Conservation (phyloP, 2,113 vertebrate genomes). For the Microcebus griseorufus region DNA sequence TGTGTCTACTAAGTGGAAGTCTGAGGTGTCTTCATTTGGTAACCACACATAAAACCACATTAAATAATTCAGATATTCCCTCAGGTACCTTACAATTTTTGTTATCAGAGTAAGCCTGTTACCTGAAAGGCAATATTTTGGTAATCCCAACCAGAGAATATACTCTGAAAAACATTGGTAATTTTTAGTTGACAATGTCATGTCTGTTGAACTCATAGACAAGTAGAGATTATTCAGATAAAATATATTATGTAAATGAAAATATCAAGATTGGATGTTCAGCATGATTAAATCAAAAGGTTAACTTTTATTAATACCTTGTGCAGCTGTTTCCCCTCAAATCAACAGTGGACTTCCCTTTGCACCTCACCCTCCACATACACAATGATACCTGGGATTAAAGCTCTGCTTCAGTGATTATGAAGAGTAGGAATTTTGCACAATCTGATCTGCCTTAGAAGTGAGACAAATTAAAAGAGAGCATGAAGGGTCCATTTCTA, state of each 20-base stretch:
- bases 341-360: background rate
- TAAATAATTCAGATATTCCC: conserved; percentile 63
- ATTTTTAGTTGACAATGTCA: background rate
- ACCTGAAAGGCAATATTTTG: background rate
- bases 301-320: background rate
- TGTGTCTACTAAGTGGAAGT: background rate
- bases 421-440: background rate
- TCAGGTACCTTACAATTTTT: conserved; percentile 40
- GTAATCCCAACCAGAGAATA: background rate
- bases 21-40: background rate
- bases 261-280: background rate
- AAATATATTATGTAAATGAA: background rate
- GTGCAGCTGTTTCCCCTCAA: background rate
- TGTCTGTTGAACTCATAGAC: background rate
- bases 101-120: background rate
- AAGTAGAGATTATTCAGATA: background rate
- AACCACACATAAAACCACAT: conserved; percentile 62
- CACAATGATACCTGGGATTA: background rate
- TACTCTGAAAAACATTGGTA: background rate
- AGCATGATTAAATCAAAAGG: background rate
- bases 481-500: background rate
- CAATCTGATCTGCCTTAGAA: background rate
- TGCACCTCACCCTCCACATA: too few species aligned
- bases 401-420: background rate
- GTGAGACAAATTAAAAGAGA: background rate